Evolutionary conservation across 35 echinoderm and acorn worm species (phyloP), one percentile per base, ranked within the genome.

Genomic region (Patiria miniata): DNA sequence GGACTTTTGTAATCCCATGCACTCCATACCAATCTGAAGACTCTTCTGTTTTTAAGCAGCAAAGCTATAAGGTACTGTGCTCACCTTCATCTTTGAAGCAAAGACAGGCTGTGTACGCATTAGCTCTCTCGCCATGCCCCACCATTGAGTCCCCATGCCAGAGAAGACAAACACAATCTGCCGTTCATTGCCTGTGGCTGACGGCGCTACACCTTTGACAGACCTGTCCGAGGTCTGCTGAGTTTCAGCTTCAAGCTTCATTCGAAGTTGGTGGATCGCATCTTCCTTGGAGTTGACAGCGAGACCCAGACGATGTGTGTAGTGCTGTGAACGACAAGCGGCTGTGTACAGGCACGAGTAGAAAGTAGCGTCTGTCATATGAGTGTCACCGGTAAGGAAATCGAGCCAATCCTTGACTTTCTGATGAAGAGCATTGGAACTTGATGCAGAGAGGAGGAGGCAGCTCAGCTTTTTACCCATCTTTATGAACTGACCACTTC

Each of bases 121-220:
- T 1, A 94, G 52, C 36, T 90, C 58, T 51, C 83, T 30, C 16
- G 58, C 92, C 92, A 94, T 90, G 18, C 82, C 92, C 83, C 87
- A 89, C 92, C 92, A 94, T 33, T 94, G 87, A n/a, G 92, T 86
- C 16, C 92, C 92, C 92, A 94, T 94, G 21, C 92, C 92, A 61
- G 92, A 81, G 51, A 90, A 94, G 17, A 81, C 89, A 34, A 95
- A 95, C 0, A 88, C 80, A 6, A 88, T 68, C 34, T 60, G 40
- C 21, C 77, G 50, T 16, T 37, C 51, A 36, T 1, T 28, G 5
- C 32, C 38, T 54, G 16, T 47, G 2, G 21, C 16, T 32, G 78
- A 1, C 81, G 51, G 44, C 52, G 81, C 53, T 83, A 80, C 15
- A 5, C 93, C 93, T 78, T 90, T 79, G 2, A 88, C 68, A 69